Evolutionary conservation across 2,888 invertebrate genomes (phyloP).

Genomic region (Andrena flavipes): DNA sequence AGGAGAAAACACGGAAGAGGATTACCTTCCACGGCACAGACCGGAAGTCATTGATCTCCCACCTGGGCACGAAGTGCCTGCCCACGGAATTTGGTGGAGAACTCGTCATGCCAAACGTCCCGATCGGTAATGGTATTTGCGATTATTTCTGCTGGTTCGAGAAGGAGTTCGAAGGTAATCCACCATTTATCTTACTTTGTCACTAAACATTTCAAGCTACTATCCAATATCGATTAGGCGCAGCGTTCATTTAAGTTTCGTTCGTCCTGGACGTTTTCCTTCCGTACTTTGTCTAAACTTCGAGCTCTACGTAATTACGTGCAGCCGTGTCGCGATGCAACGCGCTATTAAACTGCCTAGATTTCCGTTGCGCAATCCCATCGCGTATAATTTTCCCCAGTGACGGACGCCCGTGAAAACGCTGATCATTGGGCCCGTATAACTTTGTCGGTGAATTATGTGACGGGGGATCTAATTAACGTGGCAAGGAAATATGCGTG

Average conservation of each 20-base stretch:
- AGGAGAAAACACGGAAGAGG: slow-evolving; percentile 92
- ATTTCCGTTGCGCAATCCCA: slow-evolving; percentile 2
- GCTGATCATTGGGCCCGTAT: neutral
- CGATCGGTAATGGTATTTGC: slow-evolving; percentile 88
- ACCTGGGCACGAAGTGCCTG: slow-evolving; percentile 87
- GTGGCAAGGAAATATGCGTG: neutral
- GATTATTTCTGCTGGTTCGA: slow-evolving; percentile 89
- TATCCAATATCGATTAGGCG: neutral
- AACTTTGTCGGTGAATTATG: neutral
- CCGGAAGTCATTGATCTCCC: slow-evolving; percentile 87
- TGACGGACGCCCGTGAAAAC: neutral
- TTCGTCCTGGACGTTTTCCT: neutral
- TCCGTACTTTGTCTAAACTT: neutral
- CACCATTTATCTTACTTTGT: neutral
- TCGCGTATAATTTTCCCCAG: slow-evolving; percentile 16
- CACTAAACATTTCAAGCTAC: neutral
- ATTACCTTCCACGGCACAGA: slow-evolving; percentile 91
- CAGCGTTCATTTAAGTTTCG: neutral
- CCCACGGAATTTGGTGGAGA: slow-evolving; percentile 89
- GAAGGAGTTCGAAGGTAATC: slow-evolving; percentile 86
- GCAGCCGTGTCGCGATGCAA: neutral
- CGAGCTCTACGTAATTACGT: neutral
- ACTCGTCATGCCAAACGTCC: slow-evolving; percentile 87
- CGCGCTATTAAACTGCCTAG: neutral
- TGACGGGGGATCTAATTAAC: neutral